Evolutionary conservation across 2,888 invertebrate species (phyloP).

Genomic region (Agapostemon virescens): DNA sequence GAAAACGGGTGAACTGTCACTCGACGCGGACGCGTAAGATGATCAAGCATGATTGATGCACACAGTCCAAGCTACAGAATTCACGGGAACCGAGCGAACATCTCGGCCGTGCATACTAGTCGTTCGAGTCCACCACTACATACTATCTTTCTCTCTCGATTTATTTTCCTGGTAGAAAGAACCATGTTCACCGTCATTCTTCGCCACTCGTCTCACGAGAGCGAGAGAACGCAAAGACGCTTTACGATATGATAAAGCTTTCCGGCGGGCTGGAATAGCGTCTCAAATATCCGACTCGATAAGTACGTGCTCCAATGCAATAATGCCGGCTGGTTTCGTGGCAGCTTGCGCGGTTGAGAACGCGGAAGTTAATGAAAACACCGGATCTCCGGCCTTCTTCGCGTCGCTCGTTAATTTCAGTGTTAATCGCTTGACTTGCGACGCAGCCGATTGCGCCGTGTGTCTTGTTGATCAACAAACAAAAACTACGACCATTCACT

Average conservation of each 20-base stretch:
- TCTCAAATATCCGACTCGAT: neutral
- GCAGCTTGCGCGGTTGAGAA: neutral
- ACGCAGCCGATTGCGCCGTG: constrained; percentile 7
- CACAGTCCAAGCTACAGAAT: neutral
- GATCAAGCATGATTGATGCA: constrained; percentile 1
- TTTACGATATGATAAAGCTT: neutral
- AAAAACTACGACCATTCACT: constrained; percentile 10
- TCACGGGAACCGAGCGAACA: neutral
- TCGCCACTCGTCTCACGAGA: neutral
- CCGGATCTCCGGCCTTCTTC: neutral
- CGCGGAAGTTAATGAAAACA: constrained; percentile 29
- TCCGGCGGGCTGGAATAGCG: neutral
- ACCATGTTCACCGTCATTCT: neutral
- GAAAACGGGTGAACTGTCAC: neutral
- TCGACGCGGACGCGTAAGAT: neutral
- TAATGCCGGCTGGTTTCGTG: constrained; percentile 9
- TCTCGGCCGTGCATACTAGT: neutral
- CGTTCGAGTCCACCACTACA: neutral
- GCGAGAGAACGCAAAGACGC: neutral
- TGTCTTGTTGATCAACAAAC: constrained; percentile 35
- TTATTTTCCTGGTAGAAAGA: neutral
- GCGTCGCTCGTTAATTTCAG: constrained; percentile 35
- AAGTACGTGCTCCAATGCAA: constrained; percentile 1
- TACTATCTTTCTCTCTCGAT: neutral
- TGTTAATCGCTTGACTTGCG: constrained; percentile 26